Percentiles rank a stretch among this genome's conserved stretches.
Conservation (phyloP, 2,888 invertebrate species). For the Schizotus pectinicornis region DNA sequence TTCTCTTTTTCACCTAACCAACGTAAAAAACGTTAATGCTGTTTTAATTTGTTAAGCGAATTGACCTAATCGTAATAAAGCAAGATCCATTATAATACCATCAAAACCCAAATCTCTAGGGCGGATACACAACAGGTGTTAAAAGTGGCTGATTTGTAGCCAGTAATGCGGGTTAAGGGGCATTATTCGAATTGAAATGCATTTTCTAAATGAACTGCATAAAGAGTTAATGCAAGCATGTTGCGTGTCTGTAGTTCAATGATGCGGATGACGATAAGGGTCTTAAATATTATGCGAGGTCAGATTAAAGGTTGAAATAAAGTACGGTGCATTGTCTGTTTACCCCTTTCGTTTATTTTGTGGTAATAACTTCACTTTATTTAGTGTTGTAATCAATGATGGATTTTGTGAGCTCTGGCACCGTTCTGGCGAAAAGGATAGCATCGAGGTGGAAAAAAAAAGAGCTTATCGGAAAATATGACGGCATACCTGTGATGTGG, state of each 20-base stretch:
- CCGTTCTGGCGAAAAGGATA: neutral
- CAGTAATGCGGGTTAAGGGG: constrained; percentile 8
- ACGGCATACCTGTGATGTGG: too few relatives aligned
- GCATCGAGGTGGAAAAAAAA: too few relatives aligned
- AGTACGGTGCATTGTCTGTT: constrained; percentile 24
- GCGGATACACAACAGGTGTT: too few relatives aligned
- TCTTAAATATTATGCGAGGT: constrained; percentile 46
- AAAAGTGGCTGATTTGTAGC: too few relatives aligned
- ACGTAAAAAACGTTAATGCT: too few relatives aligned
- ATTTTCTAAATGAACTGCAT: constrained; percentile 44
- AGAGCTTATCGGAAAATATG: too few relatives aligned
- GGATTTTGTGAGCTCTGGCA: constrained; percentile 17
- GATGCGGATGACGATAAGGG: constrained; percentile 42
- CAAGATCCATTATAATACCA: too few relatives aligned
- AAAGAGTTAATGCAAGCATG: constrained; percentile 40
- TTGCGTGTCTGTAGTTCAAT: constrained; percentile 36
- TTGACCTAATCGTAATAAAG: too few relatives aligned
- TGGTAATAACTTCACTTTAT: constrained; percentile 28
- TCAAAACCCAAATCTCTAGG: too few relatives aligned
- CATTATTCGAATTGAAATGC: constrained; percentile 40
- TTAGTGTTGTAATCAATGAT: constrained; percentile 22
- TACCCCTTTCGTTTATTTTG: constrained; percentile 35
- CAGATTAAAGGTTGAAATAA: constrained; percentile 41
- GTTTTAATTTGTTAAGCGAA: too few relatives aligned
- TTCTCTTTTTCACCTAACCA: neutral